Evolutionary conservation across 2,888 invertebrate species (phyloP).

Genomic region (Ferrisia virgata): DNA sequence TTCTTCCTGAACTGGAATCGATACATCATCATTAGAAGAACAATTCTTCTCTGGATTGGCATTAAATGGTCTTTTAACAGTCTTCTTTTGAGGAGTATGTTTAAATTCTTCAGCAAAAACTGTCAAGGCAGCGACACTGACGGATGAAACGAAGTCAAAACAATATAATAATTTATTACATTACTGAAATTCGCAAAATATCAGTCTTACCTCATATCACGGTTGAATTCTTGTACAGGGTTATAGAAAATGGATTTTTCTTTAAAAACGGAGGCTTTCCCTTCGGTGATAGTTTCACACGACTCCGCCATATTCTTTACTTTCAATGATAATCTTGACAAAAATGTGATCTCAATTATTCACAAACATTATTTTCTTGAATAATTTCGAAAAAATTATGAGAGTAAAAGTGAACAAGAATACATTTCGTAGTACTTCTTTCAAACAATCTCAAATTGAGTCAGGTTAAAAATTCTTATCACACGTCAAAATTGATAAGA

Average conservation of each 20-base stretch:
- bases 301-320: neutral
- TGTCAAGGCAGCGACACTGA: neutral
- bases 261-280: constrained; percentile 69
- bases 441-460: too few relatives aligned
- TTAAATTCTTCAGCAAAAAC: constrained; percentile 35
- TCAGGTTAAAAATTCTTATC: too few relatives aligned
- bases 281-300: constrained; percentile 65
- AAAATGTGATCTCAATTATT: too few relatives aligned
- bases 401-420: too few relatives aligned
- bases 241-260: constrained; percentile 90
- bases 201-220: constrained; percentile 71
- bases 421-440: too few relatives aligned
- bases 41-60: neutral
- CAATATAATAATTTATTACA: neutral
- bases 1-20: neutral
- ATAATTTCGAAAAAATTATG: too few relatives aligned
- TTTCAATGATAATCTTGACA: neutral
- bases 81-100: neutral
- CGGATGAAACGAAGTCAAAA: neutral
- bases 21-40: neutral
- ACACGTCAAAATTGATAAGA: too few relatives aligned
- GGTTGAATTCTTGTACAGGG: constrained; percentile 96
- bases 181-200: neutral
- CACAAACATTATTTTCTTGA: too few relatives aligned
- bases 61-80: neutral